Evolutionary conservation across 1,140 invertebrate genomes (phyloP), one percentile per base, ranked within the genome.

Genomic region (Rhagoletis pomonella): DNA sequence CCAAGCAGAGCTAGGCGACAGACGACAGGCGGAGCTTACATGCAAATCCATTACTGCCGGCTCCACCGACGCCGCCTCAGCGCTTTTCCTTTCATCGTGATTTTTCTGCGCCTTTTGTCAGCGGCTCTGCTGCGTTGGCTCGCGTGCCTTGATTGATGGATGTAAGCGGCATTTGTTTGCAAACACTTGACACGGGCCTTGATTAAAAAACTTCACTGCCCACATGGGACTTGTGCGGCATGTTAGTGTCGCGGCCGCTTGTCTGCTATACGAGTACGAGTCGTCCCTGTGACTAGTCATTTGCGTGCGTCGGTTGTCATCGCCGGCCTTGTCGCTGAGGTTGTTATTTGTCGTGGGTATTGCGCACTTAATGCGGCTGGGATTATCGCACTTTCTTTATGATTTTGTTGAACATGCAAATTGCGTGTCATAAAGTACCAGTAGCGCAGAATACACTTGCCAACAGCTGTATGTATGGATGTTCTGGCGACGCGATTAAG

Each of bases 151-250:
- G 91, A 92, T 92, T 92, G 91, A 92, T 92, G 91, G 90, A 91
- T 92, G 39, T 86, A 67, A 85, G 50, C 85, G 87, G 84, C 84
- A 88, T 88, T 87, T 85, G 64, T 69, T 91, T 91, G 91, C 91
- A 92, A 87, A 73, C 91, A 92, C 90, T 91, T 92, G 91, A 92
- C 91, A 92, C 90, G 91, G 90, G 89, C 90, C 91, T 92, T 92
- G 91, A 92, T 92, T 92, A 92, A 92, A 92, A 92, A 92, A 92
- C 91, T 92, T 91, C 91, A 92, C 91, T 89, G 91, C 90, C 92
- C 91, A 92, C 91, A 92, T 92, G 91, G 91, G 91, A 92, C 91
- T 89, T 86, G 64, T n/a, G 3, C 39, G 9, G 67, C 10, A 73
- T n/a, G 67, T 17, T 73, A 1, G 29, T 73, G 42, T 73, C 39